Evolutionary conservation across 2,797 vertebrate genomes (phyloP).

Genomic region (Heliangelus exortis): DNA sequence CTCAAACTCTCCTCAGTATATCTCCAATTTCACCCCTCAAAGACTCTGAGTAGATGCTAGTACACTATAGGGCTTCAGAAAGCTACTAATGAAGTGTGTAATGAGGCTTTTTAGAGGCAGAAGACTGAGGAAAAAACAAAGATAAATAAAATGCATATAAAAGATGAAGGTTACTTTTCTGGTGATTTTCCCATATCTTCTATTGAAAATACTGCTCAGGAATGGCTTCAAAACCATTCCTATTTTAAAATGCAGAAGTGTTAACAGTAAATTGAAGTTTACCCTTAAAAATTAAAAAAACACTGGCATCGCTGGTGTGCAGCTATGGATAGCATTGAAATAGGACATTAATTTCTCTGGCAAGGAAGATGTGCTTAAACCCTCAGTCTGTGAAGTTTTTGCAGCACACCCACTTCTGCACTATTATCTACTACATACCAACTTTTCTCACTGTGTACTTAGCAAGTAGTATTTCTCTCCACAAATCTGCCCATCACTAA

Average conservation of each 20-base stretch:
- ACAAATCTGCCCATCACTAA: not conserved
- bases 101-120: slow-evolving; percentile 59
- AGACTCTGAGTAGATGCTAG: slow-evolving; percentile 50
- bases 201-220: not conserved
- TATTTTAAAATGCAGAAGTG: not conserved
- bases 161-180: slow-evolving; percentile 2
- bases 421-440: not conserved
- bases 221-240: not conserved
- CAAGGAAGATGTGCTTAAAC: not conserved
- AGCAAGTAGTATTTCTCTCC: not conserved
- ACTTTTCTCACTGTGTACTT: not conserved
- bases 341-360: not conserved
- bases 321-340: not conserved
- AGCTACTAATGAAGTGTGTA: slow-evolving; percentile 69
- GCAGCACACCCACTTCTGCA: not conserved
- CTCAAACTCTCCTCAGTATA: slow-evolving; percentile 55
- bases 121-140: slow-evolving; percentile 8
- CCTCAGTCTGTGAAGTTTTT: not conserved
- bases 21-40: slow-evolving; percentile 66
- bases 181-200: not conserved
- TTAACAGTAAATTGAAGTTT: slow-evolving; percentile 24
- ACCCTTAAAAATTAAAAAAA: not conserved
- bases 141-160: slow-evolving; percentile 48
- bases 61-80: slow-evolving; percentile 37
- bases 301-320: not conserved